Conservation (phyloP, 2,797 vertebrate species). For the Atherinosoma microstoma region DNA sequence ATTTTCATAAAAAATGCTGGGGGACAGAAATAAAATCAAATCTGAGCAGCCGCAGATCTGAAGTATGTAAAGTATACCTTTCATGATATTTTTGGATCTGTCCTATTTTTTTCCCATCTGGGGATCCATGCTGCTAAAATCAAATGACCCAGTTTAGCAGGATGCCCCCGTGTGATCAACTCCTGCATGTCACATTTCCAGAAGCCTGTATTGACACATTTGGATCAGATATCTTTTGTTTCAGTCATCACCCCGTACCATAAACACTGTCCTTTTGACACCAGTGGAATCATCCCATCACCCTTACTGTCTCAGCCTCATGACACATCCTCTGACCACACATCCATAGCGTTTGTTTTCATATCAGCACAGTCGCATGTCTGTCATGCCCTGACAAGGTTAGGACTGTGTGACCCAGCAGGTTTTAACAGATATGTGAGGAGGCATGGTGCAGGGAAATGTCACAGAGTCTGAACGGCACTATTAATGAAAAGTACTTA, state of each 20-base stretch:
- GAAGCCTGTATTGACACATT: neutral
- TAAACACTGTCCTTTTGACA: conserved; percentile 39
- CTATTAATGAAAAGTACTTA: conserved; percentile 57
- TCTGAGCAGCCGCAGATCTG: neutral
- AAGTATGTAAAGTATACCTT: neutral
- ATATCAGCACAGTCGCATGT: conserved; percentile 20
- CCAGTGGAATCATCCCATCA: conserved; percentile 13
- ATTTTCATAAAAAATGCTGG: neutral
- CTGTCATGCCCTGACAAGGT: conserved; percentile 51
- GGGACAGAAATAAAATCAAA: neutral
- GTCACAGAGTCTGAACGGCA: conserved; percentile 53
- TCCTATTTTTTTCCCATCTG: neutral
- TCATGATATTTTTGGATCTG: neutral
- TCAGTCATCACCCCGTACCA: too few relatives aligned
- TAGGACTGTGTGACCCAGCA: conserved; percentile 36
- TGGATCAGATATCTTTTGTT: conserved; percentile 1
- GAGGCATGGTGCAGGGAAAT: conserved; percentile 52
- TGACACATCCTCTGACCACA: conserved; percentile 47
- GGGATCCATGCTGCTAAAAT: conserved; percentile 39
- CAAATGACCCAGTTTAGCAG: conserved; percentile 27
- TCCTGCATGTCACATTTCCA: conserved; percentile 12
- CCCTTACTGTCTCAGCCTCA: conserved; percentile 21
- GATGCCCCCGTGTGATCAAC: conserved; percentile 1
- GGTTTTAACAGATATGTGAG: conserved; percentile 49
- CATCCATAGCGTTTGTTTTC: conserved; percentile 37